Evolutionary conservation across 2,797 vertebrate species (phyloP).

Genomic region (Ctenopoma multispine): DNA sequence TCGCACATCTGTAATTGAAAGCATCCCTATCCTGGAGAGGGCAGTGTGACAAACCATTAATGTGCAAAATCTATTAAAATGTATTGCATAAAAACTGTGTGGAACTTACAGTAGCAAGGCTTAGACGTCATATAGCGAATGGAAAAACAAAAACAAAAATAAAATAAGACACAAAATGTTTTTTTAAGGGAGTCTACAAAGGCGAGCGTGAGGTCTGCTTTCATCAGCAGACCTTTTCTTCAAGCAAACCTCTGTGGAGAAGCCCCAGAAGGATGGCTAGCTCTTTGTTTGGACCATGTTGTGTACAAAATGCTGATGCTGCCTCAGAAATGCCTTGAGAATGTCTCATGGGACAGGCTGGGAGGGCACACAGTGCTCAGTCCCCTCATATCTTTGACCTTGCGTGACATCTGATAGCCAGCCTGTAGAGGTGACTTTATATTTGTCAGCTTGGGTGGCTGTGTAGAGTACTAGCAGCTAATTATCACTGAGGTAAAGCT

Average conservation of each 20-base stretch:
- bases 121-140: background rate
- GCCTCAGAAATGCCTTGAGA: slow-evolving; percentile 31
- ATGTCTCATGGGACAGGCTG: slow-evolving; percentile 23
- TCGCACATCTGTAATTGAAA: background rate
- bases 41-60: no score
- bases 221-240: slow-evolving; percentile 14
- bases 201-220: background rate
- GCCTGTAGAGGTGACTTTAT: slow-evolving; percentile 54
- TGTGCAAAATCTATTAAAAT: background rate
- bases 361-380: slow-evolving; percentile 1
- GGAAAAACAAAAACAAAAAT: no score
- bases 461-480: slow-evolving; percentile 14
- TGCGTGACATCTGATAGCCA: slow-evolving; percentile 64
- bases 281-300: slow-evolving; percentile 12
- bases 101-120: background rate
- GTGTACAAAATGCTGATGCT: slow-evolving; percentile 33
- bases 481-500: slow-evolving; percentile 43
- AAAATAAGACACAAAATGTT: background rate
- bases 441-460: slow-evolving; percentile 22
- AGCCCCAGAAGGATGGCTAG: slow-evolving; percentile 7
- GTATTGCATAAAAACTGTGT: background rate
- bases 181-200: background rate
- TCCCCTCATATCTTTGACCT: slow-evolving; percentile 57
- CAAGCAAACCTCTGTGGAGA: slow-evolving; percentile 5
- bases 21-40: no score